These are phyloP conservation scores for Yponomeuta malinellus DNA, from an alignment of 2,888 invertebrate species.

Conservation along the genomic window DNA sequence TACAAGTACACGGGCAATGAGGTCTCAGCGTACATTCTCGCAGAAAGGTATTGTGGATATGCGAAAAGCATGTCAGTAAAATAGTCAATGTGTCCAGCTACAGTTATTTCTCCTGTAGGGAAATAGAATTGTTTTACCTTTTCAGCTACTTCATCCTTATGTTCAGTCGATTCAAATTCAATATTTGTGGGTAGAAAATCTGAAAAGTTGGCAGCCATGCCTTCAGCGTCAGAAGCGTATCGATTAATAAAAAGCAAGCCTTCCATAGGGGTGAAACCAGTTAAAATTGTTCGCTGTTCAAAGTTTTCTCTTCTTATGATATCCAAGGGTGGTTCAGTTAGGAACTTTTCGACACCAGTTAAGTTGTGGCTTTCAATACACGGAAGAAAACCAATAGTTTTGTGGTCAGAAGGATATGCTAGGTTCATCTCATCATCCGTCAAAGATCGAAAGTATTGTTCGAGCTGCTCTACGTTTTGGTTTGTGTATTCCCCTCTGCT, in stretches of 20 bases:
- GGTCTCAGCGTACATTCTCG: constrained; percentile 10
- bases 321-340: neutral
- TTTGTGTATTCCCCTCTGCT: neutral
- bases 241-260: neutral
- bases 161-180: neutral
- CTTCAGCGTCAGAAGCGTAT: neutral
- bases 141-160: neutral
- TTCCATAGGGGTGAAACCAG: neutral
- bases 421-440: neutral
- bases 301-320: neutral
- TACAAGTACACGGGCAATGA: constrained; percentile 11
- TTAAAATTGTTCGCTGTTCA: neutral
- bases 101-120: constrained; percentile 1
- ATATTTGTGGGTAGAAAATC: neutral
- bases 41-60: constrained; percentile 1
- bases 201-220: neutral
- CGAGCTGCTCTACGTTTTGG: neutral
- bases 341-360: neutral
- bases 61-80: neutral
- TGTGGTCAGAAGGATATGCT: neutral
- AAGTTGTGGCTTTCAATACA: neutral
- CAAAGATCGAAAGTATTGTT: neutral
- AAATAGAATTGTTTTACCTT: neutral
- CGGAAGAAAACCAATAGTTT: neutral
- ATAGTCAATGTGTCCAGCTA: neutral